Evolutionary conservation across 2,888 invertebrate species (phyloP).

Genomic region (Unio delphinus): DNA sequence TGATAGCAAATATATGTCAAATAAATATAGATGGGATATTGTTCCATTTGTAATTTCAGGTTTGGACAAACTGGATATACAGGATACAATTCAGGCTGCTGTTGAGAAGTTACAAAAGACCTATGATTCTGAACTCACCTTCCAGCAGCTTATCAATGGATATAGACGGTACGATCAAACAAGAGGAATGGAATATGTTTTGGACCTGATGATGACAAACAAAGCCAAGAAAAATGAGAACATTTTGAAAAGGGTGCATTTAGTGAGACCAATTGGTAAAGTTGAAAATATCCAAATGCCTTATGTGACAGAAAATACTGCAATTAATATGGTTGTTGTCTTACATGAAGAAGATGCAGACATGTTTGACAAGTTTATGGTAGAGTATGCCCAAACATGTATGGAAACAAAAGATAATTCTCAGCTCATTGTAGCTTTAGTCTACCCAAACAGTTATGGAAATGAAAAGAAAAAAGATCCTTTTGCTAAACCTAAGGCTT

Average conservation of each 20-base stretch:
- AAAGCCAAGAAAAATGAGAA: conserved; percentile 28
- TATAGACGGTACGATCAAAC: conserved; percentile 86
- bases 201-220: conserved; percentile 76
- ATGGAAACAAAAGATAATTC: conserved; percentile 86
- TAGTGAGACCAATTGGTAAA: conserved; percentile 87
- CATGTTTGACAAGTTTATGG: conserved; percentile 80
- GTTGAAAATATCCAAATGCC: conserved; percentile 93
- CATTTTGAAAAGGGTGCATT: conserved; percentile 78
- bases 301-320: conserved; percentile 94
- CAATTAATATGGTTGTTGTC: conserved; percentile 84
- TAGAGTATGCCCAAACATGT: conserved; percentile 81
- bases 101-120: conserved; percentile 55
- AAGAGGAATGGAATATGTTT: conserved; percentile 87
- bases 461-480: conserved; percentile 73
- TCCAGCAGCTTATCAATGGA: conserved; percentile 77
- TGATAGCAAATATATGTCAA: too few relatives aligned
- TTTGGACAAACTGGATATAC: conserved; percentile 75
- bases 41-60: conserved; percentile 64
- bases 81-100: conserved; percentile 76
- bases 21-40: too few relatives aligned
- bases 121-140: conserved; percentile 49
- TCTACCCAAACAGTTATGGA: conserved; percentile 67
- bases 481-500: conserved; percentile 78
- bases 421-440: conserved; percentile 81
- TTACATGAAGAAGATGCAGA: conserved; percentile 74